phyloP scores from a whole-genome alignment of 2,113 vertebrate genomes.

The Microcebus ravelobensis region DNA sequence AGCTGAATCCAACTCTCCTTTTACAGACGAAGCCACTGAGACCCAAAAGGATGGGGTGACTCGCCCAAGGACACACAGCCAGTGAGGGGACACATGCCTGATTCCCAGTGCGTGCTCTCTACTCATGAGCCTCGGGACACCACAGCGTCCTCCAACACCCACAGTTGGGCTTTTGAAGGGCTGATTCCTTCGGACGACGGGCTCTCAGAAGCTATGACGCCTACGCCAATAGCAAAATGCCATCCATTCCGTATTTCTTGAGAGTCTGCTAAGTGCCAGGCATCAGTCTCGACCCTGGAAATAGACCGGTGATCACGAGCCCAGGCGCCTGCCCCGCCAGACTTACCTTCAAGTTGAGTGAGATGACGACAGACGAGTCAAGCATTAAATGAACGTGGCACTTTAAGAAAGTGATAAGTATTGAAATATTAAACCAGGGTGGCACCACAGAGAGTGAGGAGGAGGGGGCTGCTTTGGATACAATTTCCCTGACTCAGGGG shows the following conservation, averaged over 20 bases:
- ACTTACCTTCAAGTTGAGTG: not conserved
- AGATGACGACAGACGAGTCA: not conserved
- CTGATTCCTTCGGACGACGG: not conserved
- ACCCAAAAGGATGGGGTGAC: not conserved
- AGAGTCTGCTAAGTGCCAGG: not conserved
- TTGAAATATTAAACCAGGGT: constrained; percentile 16
- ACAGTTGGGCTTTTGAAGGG: not conserved
- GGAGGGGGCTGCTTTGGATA: not conserved
- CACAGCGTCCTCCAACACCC: not conserved
- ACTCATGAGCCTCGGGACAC: not conserved
- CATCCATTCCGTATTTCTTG: not conserved
- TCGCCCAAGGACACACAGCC: not conserved
- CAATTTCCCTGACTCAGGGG: not conserved
- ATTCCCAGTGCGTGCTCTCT: not conserved
- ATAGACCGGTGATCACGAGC: not conserved
- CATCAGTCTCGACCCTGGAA: not conserved
- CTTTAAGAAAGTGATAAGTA: not conserved
- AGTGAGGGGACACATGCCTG: fast-evolving
- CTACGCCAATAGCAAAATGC: not conserved
- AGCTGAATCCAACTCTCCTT: not conserved
- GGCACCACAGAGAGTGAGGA: not conserved
- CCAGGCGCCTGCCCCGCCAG: not conserved
- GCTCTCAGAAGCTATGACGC: not conserved
- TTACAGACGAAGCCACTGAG: not conserved
- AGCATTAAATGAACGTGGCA: not conserved